Evolutionary conservation across 2,797 vertebrate genomes (phyloP).

Genomic region (Ispidina picta): DNA sequence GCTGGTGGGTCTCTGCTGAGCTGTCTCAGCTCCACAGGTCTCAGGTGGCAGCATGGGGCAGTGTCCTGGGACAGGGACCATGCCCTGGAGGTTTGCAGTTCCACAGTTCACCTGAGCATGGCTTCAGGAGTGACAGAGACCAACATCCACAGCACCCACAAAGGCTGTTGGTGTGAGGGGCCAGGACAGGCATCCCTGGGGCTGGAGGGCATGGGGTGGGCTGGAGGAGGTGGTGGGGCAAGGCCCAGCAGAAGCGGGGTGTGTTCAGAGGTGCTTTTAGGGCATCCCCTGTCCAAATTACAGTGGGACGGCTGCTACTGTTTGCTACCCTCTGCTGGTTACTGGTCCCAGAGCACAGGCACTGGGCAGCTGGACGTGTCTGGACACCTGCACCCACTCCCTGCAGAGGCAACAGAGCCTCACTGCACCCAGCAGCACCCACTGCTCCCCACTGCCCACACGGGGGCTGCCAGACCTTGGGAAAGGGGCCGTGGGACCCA

Average conservation of each 20-base stretch:
- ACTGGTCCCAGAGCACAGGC: rapidly evolving
- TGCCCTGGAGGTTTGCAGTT: background rate
- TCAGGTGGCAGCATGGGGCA: background rate
- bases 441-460: background rate
- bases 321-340: constrained; percentile 51
- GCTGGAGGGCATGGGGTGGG: background rate
- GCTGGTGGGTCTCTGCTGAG: background rate
- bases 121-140: background rate
- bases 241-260: background rate
- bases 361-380: rapidly evolving
- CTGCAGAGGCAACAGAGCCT: background rate
- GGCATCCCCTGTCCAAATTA: background rate
- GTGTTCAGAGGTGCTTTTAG: background rate
- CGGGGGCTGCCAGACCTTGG: background rate
- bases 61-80: background rate
- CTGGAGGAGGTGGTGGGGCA: background rate
- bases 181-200: background rate
- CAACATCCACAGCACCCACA: rapidly evolving
- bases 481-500: background rate
- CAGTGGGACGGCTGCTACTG: background rate
- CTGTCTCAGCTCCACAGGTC: background rate
- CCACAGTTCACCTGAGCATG: background rate
- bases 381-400: background rate
- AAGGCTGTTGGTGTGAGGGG: background rate
- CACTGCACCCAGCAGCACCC: background rate